Evolutionary conservation across 1,140 invertebrate genomes (phyloP).

Genomic region (Luehdorfia chinensis): DNA sequence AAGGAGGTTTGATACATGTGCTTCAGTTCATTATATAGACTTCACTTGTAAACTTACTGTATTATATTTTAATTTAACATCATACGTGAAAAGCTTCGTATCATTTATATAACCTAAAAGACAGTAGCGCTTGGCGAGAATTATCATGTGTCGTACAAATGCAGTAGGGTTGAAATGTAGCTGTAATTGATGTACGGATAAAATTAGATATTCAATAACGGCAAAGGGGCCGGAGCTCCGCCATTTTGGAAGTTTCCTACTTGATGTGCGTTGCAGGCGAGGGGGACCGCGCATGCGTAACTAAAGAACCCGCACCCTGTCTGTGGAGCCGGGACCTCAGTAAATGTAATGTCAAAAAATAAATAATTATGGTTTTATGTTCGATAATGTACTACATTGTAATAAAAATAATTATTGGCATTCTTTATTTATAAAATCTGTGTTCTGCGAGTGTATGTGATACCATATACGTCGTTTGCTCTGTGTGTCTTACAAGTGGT

Average conservation of each 20-base stretch:
- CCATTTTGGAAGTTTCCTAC: constrained; percentile 67
- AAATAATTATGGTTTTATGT: too few relatives aligned
- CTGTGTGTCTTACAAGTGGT: constrained; percentile 25
- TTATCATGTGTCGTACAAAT: constrained; percentile 22
- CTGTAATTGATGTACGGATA: constrained; percentile 44
- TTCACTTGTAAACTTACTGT: too few relatives aligned
- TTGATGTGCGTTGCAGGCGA: constrained; percentile 51
- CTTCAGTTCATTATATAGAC: too few relatives aligned
- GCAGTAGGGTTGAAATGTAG: background rate
- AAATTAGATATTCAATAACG: constrained; percentile 77
- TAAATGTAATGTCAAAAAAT: constrained; percentile 72
- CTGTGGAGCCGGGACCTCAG: constrained; percentile 60
- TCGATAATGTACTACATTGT: constrained; percentile 70
- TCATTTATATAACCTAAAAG: too few relatives aligned
- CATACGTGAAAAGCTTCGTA: too few relatives aligned
- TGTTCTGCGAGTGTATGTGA: too few relatives aligned
- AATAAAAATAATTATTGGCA: constrained; percentile 61
- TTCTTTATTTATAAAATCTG: too few relatives aligned
- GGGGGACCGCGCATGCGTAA: constrained; percentile 68
- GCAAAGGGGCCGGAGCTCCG: constrained; percentile 64
- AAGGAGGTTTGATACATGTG: too few relatives aligned
- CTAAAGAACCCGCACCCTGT: constrained; percentile 59
- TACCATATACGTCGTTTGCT: too few relatives aligned
- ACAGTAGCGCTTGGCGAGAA: too few relatives aligned
- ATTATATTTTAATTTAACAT: too few relatives aligned